Evolutionary conservation across 2,888 invertebrate genomes (phyloP).

Genomic region (Anthoptus insignis): DNA sequence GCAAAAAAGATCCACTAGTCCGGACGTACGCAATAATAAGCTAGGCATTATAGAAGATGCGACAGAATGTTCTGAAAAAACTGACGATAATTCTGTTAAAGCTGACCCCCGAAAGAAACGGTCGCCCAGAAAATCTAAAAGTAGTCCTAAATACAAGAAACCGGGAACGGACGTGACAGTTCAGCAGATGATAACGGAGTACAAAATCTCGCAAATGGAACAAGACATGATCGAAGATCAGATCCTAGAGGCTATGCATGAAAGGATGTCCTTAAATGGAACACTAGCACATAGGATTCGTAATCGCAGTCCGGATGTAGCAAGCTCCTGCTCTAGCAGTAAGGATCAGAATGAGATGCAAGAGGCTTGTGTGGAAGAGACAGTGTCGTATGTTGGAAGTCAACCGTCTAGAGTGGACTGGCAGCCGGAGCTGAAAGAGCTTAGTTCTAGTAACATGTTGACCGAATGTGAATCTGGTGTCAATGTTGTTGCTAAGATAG

Average conservation of each 20-base stretch:
- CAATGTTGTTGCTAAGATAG: conserved; percentile 69
- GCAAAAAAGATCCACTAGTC: conserved; percentile 62
- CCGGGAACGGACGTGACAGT: conserved; percentile 54
- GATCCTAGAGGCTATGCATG: conserved; percentile 44
- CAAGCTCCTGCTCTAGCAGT: conserved; percentile 61
- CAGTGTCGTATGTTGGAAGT: conserved; percentile 33
- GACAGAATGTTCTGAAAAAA: conserved; percentile 12
- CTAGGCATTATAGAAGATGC: neutral
- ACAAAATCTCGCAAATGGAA: conserved; percentile 48
- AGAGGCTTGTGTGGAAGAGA: conserved; percentile 28
- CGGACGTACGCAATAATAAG: conserved; percentile 46
- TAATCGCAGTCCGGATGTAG: conserved; percentile 45
- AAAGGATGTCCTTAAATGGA: conserved; percentile 10
- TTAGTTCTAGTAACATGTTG: conserved; percentile 48
- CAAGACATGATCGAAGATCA: conserved; percentile 47
- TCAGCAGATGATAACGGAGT: conserved; percentile 60
- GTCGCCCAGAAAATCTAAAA: conserved; percentile 40
- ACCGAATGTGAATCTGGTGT: conserved; percentile 56
- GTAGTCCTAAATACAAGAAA: conserved; percentile 40
- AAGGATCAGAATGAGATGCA: conserved; percentile 51
- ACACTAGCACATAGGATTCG: neutral
- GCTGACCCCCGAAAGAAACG: conserved; percentile 37
- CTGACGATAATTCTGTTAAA: conserved; percentile 23
- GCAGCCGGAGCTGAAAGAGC: conserved; percentile 50
- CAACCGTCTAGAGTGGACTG: conserved; percentile 50